Base-by-base conservation (phyloP, 2,797 vertebrate species). In the Myiothlypis coronata region DNA sequence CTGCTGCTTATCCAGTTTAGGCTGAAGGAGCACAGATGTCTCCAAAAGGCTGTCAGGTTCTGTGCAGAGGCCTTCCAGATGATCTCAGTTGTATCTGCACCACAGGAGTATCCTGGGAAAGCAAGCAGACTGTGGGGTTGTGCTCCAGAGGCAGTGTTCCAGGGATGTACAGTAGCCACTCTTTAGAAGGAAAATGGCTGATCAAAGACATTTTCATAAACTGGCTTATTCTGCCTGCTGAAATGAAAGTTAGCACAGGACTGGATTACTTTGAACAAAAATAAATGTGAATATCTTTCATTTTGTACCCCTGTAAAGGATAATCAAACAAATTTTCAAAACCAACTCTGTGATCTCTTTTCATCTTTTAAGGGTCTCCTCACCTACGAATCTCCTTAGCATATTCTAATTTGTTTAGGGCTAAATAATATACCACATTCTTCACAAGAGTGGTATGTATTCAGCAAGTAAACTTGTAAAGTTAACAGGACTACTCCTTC, bases 371-470 rank as follows among this genome's bases (percentile, higher is more conserved):
- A 68, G 53, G 46, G 5, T 72, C 44, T 79, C 18, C 56, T 70
- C 23, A 68, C 37, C 37, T 83, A 47, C 19, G 57, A 57, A 14
- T 79, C 52, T 83, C 22, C 39, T 77, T 43, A 57, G 18, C 27
- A 46, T 32, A 39, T n/a, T 19, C 18, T 50, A 14, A 64, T 32
- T 74, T 92, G 37, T 85, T 94, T 91, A 78, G 46, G 44, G 30
- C 32, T 87, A 85, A 91, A 68, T 89, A 93, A 67, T 22, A 34
- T 14, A 55, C 8, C 34, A 39, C 30, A 55, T 92, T 83, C 57
- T 82, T 93, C 50, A 39, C 12, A 65, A 46, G 30, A 85, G 7
- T 11, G 5, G 19, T 81, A 47, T 2, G 0, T 57, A 86, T 61
- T 91, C 65, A 88, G 19, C 39, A 69, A 72, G n/a, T 50, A 72